Evolutionary conservation across 2,888 invertebrate genomes (phyloP).

Genomic region (Pherbina coryleti): DNA sequence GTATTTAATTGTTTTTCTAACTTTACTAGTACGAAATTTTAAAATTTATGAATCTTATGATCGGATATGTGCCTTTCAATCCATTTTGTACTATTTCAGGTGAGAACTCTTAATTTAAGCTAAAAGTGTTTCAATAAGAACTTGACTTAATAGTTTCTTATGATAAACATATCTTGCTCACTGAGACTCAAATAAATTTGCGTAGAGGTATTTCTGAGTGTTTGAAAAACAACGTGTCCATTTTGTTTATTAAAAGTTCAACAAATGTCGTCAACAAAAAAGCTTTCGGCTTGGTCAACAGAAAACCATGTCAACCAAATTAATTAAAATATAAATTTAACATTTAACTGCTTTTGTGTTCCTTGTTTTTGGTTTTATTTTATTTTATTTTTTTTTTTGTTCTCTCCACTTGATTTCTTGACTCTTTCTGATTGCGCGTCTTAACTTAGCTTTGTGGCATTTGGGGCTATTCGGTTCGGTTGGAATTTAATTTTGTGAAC

Average conservation of each 20-base stretch:
- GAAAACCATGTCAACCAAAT: slow-evolving; percentile 54
- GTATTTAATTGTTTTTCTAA: too few species aligned
- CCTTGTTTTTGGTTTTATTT: not conserved
- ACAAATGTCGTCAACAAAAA: not conserved
- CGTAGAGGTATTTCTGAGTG: not conserved
- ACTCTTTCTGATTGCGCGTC: slow-evolving; percentile 57
- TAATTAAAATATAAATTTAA: slow-evolving; percentile 68
- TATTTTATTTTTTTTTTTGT: not conserved
- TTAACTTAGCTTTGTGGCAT: slow-evolving; percentile 45
- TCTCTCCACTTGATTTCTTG: slow-evolving; percentile 42
- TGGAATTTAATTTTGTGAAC: not conserved
- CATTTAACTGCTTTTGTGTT: slow-evolving; percentile 56
- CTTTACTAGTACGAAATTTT: too few species aligned
- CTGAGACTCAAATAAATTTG: not conserved
- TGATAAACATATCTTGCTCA: too few species aligned
- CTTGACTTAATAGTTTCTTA: too few species aligned
- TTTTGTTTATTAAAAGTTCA: not conserved
- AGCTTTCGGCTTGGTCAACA: not conserved
- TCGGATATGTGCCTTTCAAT: too few species aligned
- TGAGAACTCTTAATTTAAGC: too few species aligned
- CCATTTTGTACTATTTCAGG: too few species aligned
- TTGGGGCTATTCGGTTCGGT: not conserved
- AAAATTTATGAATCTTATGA: too few species aligned
- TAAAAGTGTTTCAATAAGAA: too few species aligned
- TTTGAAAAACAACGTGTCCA: not conserved